Conservation (phyloP, 2,888 invertebrate species). For the Drosophila quasianomalipes region DNA sequence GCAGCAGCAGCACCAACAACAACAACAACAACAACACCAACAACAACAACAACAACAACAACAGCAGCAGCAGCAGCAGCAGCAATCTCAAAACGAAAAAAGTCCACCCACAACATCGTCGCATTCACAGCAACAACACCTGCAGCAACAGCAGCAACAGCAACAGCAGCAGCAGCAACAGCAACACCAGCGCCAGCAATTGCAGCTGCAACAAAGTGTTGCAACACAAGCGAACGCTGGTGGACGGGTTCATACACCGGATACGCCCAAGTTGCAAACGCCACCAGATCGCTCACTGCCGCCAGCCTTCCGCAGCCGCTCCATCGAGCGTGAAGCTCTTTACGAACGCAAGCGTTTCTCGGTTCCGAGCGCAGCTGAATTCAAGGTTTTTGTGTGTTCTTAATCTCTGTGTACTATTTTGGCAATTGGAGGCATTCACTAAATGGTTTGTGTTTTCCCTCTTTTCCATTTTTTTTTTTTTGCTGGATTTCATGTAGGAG, state of each 20-base stretch:
- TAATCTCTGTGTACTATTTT: constrained; percentile 5
- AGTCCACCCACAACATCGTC: constrained; percentile 72
- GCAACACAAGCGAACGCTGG: constrained; percentile 35
- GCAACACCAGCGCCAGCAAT: constrained; percentile 68
- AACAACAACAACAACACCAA: constrained; percentile 77
- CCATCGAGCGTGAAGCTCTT: constrained; percentile 82
- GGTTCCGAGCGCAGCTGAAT: constrained; percentile 80
- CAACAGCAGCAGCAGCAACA: constrained; percentile 63
- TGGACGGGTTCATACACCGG: constrained; percentile 63
- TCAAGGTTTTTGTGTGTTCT: constrained; percentile 70
- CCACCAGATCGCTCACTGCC: constrained; percentile 83
- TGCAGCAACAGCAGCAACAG: constrained; percentile 81
- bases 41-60: constrained; percentile 81
- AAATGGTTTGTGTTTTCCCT: constrained; percentile 1
- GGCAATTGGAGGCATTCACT: neutral
- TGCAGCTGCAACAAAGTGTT: constrained; percentile 47
- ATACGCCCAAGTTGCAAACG: constrained; percentile 76
- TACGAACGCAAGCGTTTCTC: constrained; percentile 84
- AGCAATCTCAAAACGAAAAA: constrained; percentile 70
- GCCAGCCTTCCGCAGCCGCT: constrained; percentile 84
- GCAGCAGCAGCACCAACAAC: constrained; percentile 82
- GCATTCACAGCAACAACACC: constrained; percentile 82
- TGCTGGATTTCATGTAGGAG: constrained; percentile 69
- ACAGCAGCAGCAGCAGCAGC: constrained; percentile 81
- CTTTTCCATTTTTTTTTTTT: constrained; percentile 13